Evolutionary conservation across 2,113 vertebrate genomes (phyloP), one percentile per base, ranked within the genome.

Genomic region (Callipepla squamata): DNA sequence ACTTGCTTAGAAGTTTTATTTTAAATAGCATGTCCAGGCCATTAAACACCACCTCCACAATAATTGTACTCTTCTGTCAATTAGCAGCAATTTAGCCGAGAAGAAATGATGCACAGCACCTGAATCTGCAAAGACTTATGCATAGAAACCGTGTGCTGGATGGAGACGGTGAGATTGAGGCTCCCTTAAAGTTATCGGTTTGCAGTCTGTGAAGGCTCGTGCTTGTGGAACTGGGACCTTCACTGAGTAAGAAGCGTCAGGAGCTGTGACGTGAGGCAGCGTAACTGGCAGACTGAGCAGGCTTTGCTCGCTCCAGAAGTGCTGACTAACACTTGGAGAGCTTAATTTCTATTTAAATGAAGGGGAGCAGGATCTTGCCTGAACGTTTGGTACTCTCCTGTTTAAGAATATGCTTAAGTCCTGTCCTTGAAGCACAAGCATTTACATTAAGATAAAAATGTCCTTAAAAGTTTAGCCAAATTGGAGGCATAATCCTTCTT

Each of bases 261-360:
- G 53, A 28, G 63, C 1, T 73, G 42, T 65, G 65, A 3, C 3
- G 4, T 38, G 82, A 23, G 79, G 7, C 4, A 2, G 38, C 20
- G 38, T 2, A 38, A 32, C 8, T 7, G 50, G 58, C 13, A 26
- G 47, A 1, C 42, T 20, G 55, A 30, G 73, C 61, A 34, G 57
- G 74, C 84, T 89, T 4, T 14, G 63, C 78, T 22, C 36, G 63
- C 42, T 42, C 17, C 62, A 40, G 75, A 78, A 93, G 4, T 32
- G 89, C 80, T 93, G 84, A 30, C n/a, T 67, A 51, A 58, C 32
- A 1, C 55, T 65, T 5, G 50, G 2, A 5, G 38, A 40, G 11
- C 66, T 95, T 55, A 30, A 93, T 74, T 93, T 93, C 75, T 50
- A 63, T 95, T 87, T 28, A 93, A 69, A 89, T 93, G 28, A 74